phyloP scores from a whole-genome alignment of 2,888 invertebrate genomes.

The Sacculina carcini region DNA sequence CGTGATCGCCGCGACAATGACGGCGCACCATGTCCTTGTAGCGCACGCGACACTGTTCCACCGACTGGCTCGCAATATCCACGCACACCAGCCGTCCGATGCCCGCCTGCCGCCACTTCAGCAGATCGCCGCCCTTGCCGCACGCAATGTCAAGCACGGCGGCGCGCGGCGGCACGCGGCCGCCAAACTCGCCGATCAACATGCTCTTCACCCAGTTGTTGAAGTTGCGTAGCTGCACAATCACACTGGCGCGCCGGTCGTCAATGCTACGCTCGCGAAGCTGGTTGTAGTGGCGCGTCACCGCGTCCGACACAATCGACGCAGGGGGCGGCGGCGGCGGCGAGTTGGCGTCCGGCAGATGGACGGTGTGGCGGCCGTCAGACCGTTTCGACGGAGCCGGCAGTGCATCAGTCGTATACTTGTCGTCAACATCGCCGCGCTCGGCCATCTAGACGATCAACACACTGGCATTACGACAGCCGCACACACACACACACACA shows the following conservation, averaged over 20 bases:
- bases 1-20: conserved; percentile 15
- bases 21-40: conserved; percentile 39
- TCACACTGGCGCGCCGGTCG: too few relatives aligned
- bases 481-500: too few relatives aligned
- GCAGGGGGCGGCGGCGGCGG: too few relatives aligned
- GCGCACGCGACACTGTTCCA: conserved; percentile 63
- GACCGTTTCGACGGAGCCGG: too few relatives aligned
- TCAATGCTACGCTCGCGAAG: conserved; percentile 48
- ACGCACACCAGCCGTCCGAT: conserved; percentile 62
- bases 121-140: conserved; percentile 92
- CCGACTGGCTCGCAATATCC: conserved; percentile 75
- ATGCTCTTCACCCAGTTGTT: conserved; percentile 98
- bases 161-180: conserved; percentile 18
- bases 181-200: conserved; percentile 43
- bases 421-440: too few relatives aligned
- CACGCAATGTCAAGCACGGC: conserved; percentile 79
- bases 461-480: too few relatives aligned
- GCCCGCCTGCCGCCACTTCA: conserved; percentile 69
- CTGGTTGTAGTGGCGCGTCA: conserved; percentile 82
- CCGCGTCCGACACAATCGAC: conserved; percentile 27
- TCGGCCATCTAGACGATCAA: too few relatives aligned
- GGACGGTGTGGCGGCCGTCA: too few relatives aligned
- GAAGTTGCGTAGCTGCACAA: conserved; percentile 79
- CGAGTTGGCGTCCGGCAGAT: too few relatives aligned
- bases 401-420: too few relatives aligned